A percentile compares a stretch with the other conserved stretches of the same genome.
phyloP scores from a whole-genome alignment of 2,888 invertebrate genomes.

The Notocelia uddmanniana region DNA sequence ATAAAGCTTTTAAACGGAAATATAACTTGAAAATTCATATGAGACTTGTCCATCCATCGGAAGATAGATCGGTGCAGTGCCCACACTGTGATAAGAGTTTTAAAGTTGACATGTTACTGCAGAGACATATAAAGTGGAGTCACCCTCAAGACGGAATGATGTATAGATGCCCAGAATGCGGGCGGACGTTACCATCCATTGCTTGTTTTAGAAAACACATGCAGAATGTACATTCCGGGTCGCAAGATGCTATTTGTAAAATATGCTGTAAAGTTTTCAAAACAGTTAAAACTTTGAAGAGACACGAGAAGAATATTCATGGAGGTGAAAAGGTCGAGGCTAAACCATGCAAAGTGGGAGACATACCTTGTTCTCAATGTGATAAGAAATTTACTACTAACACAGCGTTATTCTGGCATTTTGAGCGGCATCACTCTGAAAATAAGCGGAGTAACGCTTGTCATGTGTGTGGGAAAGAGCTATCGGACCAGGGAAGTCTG shows the following conservation, averaged over 20 bases:
- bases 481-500: slow-evolving; percentile 52
- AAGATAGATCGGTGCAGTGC: slow-evolving; percentile 53
- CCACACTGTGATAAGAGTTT: slow-evolving; percentile 56
- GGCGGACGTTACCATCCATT: slow-evolving; percentile 53
- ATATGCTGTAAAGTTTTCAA: slow-evolving; percentile 51
- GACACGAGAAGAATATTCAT: slow-evolving; percentile 48
- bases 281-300: slow-evolving; percentile 43
- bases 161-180: slow-evolving; percentile 58
- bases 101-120: slow-evolving; percentile 57
- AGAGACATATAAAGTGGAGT: slow-evolving; percentile 59
- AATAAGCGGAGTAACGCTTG: slow-evolving; percentile 42
- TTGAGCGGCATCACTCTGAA: slow-evolving; percentile 51
- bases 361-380: slow-evolving; percentile 51
- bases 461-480: slow-evolving; percentile 53
- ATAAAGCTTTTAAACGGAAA: slow-evolving; percentile 57
- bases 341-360: slow-evolving; percentile 47
- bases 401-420: slow-evolving; percentile 56
- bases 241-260: slow-evolving; percentile 44
- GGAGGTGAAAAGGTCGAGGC: slow-evolving; percentile 23
- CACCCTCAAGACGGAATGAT: slow-evolving; percentile 58
- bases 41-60: slow-evolving; percentile 56
- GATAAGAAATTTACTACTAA: slow-evolving; percentile 52
- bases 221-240: slow-evolving; percentile 54
- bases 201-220: slow-evolving; percentile 54
- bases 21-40: slow-evolving; percentile 60